A percentile compares a stretch with the other conserved stretches of the same genome.
These are phyloP conservation scores for Standfussiana lucernea DNA, from an alignment of 2,888 invertebrate genomes.

Conservation along the genomic window DNA sequence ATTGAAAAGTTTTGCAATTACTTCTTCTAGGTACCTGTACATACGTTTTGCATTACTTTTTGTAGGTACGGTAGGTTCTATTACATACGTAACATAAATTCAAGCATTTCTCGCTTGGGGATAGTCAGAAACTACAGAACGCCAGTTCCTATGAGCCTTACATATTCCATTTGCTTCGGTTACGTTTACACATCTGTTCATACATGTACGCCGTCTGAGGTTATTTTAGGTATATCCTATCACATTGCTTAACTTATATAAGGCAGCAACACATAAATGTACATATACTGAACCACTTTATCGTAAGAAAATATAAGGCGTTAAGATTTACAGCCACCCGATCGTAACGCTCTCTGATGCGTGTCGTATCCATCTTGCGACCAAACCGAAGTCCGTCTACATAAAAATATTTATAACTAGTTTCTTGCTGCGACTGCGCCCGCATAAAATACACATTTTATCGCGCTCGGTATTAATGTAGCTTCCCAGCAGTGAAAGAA, in stretches of 20 bases:
- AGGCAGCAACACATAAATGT: not conserved
- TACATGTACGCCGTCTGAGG: not conserved
- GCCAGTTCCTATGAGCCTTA: not conserved
- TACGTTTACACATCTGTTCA: not conserved
- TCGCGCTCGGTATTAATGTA: no score
- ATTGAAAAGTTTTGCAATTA: not conserved
- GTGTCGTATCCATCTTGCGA: constrained; percentile 9
- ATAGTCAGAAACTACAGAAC: not conserved
- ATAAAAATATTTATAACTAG: constrained; percentile 8
- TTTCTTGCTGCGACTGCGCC: not conserved
- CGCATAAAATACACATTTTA: not conserved
- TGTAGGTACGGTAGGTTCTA: no score
- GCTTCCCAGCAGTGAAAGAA: no score
- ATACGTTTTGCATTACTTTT: no score
- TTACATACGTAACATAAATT: not conserved
- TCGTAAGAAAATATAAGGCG: constrained; percentile 1
- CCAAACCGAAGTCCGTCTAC: not conserved
- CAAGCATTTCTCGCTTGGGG: not conserved
- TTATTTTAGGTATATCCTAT: not conserved
- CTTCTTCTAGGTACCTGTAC: not conserved
- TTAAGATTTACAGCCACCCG: constrained; percentile 4
- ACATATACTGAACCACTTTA: not conserved
- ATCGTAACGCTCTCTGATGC: not conserved
- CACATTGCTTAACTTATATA: not conserved
- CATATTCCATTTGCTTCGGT: not conserved